These are phyloP conservation scores for Meleagris gallopavo DNA, from an alignment of 2,113 vertebrate genomes.

Conservation along the genomic window DNA sequence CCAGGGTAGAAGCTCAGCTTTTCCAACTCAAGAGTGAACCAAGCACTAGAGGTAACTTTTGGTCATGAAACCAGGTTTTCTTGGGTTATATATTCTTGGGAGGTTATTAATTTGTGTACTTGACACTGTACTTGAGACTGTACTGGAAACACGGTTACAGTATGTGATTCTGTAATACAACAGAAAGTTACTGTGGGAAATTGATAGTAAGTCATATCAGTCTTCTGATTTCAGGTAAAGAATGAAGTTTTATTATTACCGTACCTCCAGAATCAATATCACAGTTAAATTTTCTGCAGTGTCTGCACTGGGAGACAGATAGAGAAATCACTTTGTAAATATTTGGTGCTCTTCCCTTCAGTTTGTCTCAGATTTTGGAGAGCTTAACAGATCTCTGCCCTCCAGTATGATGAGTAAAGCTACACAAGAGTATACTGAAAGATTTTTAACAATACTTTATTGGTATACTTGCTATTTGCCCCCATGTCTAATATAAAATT, in stretches of 20 bases:
- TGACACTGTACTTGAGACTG: neutral
- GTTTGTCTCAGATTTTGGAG: neutral
- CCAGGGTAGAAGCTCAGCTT: constrained; percentile 89
- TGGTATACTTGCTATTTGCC: neutral
- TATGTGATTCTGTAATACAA: neutral
- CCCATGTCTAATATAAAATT: neutral
- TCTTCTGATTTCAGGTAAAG: neutral
- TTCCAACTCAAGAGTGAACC: constrained; percentile 88
- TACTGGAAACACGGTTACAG: neutral
- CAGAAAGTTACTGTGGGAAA: neutral
- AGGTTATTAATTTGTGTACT: neutral
- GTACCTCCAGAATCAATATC: neutral
- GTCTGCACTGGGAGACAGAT: neutral
- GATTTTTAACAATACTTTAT: neutral
- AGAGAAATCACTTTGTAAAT: neutral
- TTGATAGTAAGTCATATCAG: neutral
- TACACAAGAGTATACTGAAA: neutral
- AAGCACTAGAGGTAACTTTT: constrained; percentile 81
- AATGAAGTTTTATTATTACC: neutral
- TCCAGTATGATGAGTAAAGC: neutral
- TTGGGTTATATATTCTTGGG: neutral
- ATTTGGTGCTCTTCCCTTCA: neutral
- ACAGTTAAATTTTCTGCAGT: neutral
- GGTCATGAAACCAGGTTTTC: neutral
- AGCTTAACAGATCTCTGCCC: neutral